Conservation (phyloP, 53 echinoderm and acorn worm genomes). For the Holothuria leucospilota region DNA sequence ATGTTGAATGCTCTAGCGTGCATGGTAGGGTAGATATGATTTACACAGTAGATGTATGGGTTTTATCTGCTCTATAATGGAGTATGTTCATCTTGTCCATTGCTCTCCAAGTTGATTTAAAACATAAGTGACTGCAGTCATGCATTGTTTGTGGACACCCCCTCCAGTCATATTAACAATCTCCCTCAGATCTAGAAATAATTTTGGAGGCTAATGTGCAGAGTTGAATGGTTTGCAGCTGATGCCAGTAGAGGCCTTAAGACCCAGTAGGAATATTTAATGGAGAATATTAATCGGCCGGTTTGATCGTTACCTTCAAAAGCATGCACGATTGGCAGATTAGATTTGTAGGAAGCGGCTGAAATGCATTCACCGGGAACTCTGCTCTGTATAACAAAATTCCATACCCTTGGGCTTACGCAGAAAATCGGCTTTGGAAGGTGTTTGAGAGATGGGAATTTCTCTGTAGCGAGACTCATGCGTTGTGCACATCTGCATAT, state of each 20-base stretch:
- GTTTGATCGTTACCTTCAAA: conserved; percentile 37
- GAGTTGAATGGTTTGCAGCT: conserved; percentile 12
- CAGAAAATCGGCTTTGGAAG: background rate
- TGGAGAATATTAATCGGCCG: conserved; percentile 29
- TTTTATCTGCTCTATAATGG: too few species aligned
- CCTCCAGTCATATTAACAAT: conserved; percentile 37
- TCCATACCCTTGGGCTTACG: background rate
- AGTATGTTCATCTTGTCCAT: too few species aligned
- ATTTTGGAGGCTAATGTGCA: background rate
- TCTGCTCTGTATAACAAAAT: background rate
- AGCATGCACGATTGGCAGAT: conserved; percentile 24
- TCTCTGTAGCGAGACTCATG: background rate
- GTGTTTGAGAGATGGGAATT: background rate
- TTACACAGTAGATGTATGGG: too few species aligned
- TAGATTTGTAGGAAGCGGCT: conserved; percentile 5
- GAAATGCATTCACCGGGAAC: conserved; percentile 24
- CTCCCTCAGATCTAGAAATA: conserved; percentile 36
- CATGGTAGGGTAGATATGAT: too few species aligned
- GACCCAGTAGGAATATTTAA: conserved; percentile 34
- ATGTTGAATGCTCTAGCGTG: too few species aligned
- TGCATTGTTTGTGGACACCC: background rate
- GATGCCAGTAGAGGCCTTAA: conserved; percentile 19
- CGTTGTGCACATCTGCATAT: too few species aligned
- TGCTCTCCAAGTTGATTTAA: too few species aligned
- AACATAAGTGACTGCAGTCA: too few species aligned